Conservation (phyloP, 2,888 invertebrate species). For the Magallana nippona region DNA sequence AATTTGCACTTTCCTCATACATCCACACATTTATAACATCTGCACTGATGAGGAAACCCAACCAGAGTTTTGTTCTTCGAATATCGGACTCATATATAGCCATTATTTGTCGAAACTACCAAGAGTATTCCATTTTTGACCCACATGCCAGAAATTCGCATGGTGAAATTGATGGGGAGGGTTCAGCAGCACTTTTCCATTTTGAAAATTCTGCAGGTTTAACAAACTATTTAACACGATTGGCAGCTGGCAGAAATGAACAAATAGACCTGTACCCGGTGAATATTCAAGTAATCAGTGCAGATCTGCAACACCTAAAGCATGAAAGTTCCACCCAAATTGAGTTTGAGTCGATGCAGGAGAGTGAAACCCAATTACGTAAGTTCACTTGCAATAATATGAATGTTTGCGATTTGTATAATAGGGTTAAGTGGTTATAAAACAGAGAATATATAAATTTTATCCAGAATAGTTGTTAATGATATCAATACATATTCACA, state of each 20-base stretch:
- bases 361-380: no score
- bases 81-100: not conserved
- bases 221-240: not conserved
- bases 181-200: not conserved
- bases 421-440: no score
- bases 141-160: not conserved
- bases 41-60: not conserved
- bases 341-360: no score
- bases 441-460: no score
- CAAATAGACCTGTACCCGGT: not conserved
- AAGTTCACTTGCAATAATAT: no score
- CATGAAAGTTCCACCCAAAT: no score
- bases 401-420: no score
- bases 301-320: no score
- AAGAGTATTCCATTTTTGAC: not conserved
- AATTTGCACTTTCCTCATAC: conserved; percentile 4
- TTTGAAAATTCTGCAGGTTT: not conserved
- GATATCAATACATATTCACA: no score
- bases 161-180: not conserved
- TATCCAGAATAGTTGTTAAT: no score
- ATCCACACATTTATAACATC: not conserved
- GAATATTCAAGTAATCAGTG: no score
- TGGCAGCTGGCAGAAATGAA: not conserved
- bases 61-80: not conserved
- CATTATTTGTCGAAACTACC: not conserved